A percentile compares a stretch with the other conserved stretches of the same genome.
phyloP scores from a whole-genome alignment of 2,888 invertebrate species.

The Nymphalis c-album region DNA sequence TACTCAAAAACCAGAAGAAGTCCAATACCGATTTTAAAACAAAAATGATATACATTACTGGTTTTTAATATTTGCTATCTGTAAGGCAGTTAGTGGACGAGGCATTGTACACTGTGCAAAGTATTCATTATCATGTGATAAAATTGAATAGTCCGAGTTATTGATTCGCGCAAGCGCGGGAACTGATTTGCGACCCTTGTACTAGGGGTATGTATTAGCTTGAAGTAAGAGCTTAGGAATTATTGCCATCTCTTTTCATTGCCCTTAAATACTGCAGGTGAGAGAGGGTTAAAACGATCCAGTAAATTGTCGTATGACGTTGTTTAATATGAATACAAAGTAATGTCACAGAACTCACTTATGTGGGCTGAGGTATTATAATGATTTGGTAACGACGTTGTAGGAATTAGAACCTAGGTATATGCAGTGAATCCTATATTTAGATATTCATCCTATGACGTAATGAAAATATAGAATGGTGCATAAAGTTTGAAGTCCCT shows the following conservation, averaged over 20 bases:
- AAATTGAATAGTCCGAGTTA: slow-evolving; percentile 52
- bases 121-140: background rate
- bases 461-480: too few species aligned
- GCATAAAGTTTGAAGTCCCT: too few species aligned
- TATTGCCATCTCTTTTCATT: slow-evolving; percentile 45
- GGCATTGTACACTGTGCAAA: slow-evolving; percentile 46
- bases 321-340: slow-evolving; percentile 7
- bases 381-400: slow-evolving; percentile 5
- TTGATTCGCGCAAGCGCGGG: slow-evolving; percentile 77
- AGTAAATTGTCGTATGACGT: background rate
- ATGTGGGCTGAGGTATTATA: background rate
- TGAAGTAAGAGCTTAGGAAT: slow-evolving; percentile 35
- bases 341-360: background rate
- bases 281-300: slow-evolving; percentile 24
- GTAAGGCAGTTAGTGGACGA: slow-evolving; percentile 17
- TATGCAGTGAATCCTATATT: too few species aligned
- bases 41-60: slow-evolving; percentile 46
- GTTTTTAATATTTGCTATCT: slow-evolving; percentile 3
- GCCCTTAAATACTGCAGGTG: slow-evolving; percentile 5
- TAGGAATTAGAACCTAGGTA: background rate
- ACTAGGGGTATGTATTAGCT: slow-evolving; percentile 49
- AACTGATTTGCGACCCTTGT: slow-evolving; percentile 46
- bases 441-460: too few species aligned
- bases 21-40: background rate
- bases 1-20: slow-evolving; percentile 48